These are phyloP conservation scores for Toxostoma redivivum DNA, from an alignment of 2,113 vertebrate species.

Conservation along the genomic window DNA sequence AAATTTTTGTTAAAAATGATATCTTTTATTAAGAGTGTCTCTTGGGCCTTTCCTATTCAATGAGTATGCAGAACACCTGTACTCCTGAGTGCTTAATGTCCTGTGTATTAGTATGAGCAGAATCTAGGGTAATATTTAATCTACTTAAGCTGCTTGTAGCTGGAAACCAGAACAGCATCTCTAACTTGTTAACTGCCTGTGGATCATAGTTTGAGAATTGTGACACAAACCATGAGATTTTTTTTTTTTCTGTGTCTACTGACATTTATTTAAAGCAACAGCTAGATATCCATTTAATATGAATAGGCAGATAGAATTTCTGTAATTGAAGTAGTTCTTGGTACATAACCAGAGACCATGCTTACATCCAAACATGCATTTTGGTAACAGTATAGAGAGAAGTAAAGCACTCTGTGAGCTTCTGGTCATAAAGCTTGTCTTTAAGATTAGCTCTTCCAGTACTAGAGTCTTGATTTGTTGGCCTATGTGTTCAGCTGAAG, in stretches of 20 bases:
- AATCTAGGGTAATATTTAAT: not conserved
- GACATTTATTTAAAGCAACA: not conserved
- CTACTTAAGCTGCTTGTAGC: not conserved
- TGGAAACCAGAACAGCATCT: not conserved
- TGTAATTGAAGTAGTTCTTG: not conserved
- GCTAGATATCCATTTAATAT: not conserved
- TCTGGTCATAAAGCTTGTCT: not conserved
- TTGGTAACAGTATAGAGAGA: not conserved
- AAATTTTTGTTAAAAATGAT: not conserved
- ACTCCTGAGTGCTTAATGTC: not conserved
- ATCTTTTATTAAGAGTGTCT: not conserved
- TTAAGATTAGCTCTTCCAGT: not conserved
- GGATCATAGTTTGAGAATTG: not conserved
- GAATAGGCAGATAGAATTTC: not conserved
- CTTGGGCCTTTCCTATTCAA: not conserved
- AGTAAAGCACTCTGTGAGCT: not conserved
- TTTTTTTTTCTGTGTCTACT: not conserved
- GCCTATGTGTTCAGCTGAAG: not conserved
- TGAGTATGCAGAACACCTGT: conserved; percentile 5
- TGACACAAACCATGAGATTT: not conserved
- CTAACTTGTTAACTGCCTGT: not conserved
- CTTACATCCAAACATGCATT: not conserved
- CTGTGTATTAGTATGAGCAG: not conserved
- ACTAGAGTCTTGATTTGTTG: not conserved
- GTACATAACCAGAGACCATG: not conserved